These are phyloP conservation scores for Sturmia bella DNA, from an alignment of 2,888 invertebrate genomes.

Conservation along the genomic window DNA sequence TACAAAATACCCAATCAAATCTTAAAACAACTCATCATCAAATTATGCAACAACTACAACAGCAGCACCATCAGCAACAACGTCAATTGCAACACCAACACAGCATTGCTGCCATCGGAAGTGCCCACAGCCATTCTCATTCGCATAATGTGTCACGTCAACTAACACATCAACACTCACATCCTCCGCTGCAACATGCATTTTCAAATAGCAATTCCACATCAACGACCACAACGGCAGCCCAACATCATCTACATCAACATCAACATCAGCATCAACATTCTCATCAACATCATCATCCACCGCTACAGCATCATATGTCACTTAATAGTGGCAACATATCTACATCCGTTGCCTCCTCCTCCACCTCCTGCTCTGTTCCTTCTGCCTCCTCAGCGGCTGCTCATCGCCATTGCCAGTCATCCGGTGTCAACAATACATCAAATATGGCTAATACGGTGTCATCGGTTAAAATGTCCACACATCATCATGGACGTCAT, in stretches of 20 bases:
- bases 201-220: slow-evolving; percentile 59
- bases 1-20: slow-evolving; percentile 58
- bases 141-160: slow-evolving; percentile 66
- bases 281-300: slow-evolving; percentile 71
- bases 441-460: slow-evolving; percentile 61
- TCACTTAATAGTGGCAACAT: slow-evolving; percentile 83
- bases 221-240: slow-evolving; percentile 70
- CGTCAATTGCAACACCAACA: slow-evolving; percentile 70
- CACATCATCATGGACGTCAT: slow-evolving; percentile 70
- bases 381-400: slow-evolving; percentile 68
- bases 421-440: slow-evolving; percentile 66
- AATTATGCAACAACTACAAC: slow-evolving; percentile 72
- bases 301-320: slow-evolving; percentile 79
- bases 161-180: slow-evolving; percentile 77
- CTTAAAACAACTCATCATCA: slow-evolving; percentile 69
- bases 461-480: slow-evolving; percentile 51
- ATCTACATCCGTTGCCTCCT: slow-evolving; percentile 42
- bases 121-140: slow-evolving; percentile 55
- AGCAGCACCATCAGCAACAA: slow-evolving; percentile 72
- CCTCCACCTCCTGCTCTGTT: slow-evolving; percentile 21
- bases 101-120: slow-evolving; percentile 56
- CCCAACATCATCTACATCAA: slow-evolving; percentile 63
- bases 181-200: slow-evolving; percentile 74
- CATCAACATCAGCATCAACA: slow-evolving; percentile 64
- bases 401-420: slow-evolving; percentile 75